A percentile compares a stretch with the other conserved stretches of the same genome.
Conservation (phyloP, 2,113 vertebrate species). For the Scortum barcoo region DNA sequence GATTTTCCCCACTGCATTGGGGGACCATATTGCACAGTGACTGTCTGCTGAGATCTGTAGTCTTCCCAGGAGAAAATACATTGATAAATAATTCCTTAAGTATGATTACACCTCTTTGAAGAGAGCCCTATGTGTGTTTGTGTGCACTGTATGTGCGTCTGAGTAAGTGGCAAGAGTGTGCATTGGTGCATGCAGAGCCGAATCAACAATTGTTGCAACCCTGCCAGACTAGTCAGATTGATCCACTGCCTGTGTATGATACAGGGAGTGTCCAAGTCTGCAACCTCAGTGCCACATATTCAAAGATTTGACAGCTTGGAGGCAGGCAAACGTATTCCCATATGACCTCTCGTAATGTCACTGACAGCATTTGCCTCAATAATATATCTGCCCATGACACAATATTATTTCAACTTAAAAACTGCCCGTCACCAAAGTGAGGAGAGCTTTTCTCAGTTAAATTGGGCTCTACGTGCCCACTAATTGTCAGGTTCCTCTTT, state of each 20-base stretch:
- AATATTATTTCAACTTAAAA: constrained; percentile 30
- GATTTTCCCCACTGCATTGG: constrained; percentile 74
- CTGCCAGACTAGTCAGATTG: constrained; percentile 65
- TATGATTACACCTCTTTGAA: constrained; percentile 67
- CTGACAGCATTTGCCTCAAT: constrained; percentile 43
- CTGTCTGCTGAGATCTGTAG: constrained; percentile 72
- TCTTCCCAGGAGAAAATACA: constrained; percentile 69
- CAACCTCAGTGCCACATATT: constrained; percentile 56
- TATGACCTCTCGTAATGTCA: constrained; percentile 52
- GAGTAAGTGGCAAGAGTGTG: constrained; percentile 31
- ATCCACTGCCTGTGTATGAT: constrained; percentile 72
- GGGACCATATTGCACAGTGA: constrained; percentile 79
- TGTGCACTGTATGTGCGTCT: constrained; percentile 8
- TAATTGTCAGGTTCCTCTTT: constrained; percentile 22
- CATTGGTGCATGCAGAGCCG: constrained; percentile 44
- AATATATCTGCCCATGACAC: constrained; percentile 32
- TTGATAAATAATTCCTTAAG: constrained; percentile 81
- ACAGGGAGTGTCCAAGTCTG: constrained; percentile 56
- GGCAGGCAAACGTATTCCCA: constrained; percentile 49
- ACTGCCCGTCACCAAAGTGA: background rate
- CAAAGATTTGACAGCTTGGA: constrained; percentile 74
- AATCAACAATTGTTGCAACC: constrained; percentile 69
- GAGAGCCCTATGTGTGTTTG: constrained; percentile 26
- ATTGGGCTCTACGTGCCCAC: background rate
- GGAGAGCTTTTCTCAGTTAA: constrained; percentile 7